A percentile compares a stretch with the other conserved stretches of the same genome.
phyloP scores from a whole-genome alignment of 2,888 invertebrate genomes.

The Drosophila pegasa region DNA sequence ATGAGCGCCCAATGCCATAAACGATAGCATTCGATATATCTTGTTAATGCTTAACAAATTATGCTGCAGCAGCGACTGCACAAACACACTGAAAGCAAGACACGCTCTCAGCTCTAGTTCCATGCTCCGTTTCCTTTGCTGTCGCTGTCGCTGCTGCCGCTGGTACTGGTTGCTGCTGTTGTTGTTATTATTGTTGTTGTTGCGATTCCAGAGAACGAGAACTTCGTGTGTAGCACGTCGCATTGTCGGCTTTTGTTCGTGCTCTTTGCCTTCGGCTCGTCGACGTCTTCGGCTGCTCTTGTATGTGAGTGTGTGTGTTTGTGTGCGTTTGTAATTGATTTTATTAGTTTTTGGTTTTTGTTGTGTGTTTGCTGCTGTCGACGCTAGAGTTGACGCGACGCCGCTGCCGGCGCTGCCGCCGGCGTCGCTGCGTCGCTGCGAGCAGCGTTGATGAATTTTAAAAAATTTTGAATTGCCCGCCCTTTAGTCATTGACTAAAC shows the following conservation, averaged over 20 bases:
- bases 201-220: constrained; percentile 55
- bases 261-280: constrained; percentile 49
- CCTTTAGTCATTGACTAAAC: constrained; percentile 84
- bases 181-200: constrained; percentile 34
- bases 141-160: constrained; percentile 18
- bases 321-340: constrained; percentile 82
- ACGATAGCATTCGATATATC: constrained; percentile 24
- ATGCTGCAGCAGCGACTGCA: constrained; percentile 14
- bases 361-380: constrained; percentile 75
- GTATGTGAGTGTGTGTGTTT: constrained; percentile 58
- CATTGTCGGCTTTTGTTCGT: constrained; percentile 57
- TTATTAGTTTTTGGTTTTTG: constrained; percentile 83
- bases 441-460: constrained; percentile 80
- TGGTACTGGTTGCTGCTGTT: constrained; percentile 18
- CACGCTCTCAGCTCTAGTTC: constrained; percentile 57
- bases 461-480: constrained; percentile 84
- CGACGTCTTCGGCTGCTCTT: constrained; percentile 41
- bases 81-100: constrained; percentile 12
- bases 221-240: constrained; percentile 59
- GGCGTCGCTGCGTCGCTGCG: constrained; percentile 38
- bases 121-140: constrained; percentile 66
- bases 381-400: constrained; percentile 51
- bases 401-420: constrained; percentile 30
- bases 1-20: constrained; percentile 19
- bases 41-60: constrained; percentile 14